Percentiles rank a stretch among this genome's conserved stretches.
phyloP scores from a whole-genome alignment of 2,797 vertebrate genomes.

The Sardinella longiceps region DNA sequence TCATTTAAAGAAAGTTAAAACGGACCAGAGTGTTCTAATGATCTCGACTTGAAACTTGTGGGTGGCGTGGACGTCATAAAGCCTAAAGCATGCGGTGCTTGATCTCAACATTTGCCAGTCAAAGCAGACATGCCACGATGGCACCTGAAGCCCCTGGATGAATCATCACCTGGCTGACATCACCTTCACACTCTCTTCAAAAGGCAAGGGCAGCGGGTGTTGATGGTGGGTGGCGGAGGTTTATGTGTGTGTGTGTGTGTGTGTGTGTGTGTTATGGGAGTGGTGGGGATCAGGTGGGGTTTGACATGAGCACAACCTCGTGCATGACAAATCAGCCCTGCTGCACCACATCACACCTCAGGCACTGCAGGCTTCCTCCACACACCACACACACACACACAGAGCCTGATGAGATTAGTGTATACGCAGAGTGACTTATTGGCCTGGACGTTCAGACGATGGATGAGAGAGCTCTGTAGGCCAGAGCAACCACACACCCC shows the following conservation, averaged over 20 bases:
- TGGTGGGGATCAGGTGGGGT: neutral
- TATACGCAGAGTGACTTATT: neutral
- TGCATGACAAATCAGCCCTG: neutral
- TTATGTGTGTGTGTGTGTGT: too few species aligned
- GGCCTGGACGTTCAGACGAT: neutral
- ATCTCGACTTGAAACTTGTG: neutral
- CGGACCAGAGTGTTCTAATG: neutral
- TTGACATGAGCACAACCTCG: neutral
- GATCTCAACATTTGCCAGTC: neutral
- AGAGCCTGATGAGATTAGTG: neutral
- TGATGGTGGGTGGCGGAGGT: neutral
- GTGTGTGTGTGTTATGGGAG: too few species aligned
- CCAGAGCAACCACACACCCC: neutral
- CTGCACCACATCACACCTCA: neutral
- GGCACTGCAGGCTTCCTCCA: neutral
- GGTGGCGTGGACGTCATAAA: neutral
- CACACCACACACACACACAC: neutral
- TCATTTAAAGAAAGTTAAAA: neutral
- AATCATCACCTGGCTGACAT: neutral
- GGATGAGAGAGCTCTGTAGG: neutral
- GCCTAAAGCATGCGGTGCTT: neutral
- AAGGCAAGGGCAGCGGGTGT: constrained; percentile 1
- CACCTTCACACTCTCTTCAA: neutral
- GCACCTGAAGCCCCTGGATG: neutral
- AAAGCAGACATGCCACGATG: neutral